Conservation (phyloP, 2,797 vertebrate genomes). For the Brachymystax lenok region DNA sequence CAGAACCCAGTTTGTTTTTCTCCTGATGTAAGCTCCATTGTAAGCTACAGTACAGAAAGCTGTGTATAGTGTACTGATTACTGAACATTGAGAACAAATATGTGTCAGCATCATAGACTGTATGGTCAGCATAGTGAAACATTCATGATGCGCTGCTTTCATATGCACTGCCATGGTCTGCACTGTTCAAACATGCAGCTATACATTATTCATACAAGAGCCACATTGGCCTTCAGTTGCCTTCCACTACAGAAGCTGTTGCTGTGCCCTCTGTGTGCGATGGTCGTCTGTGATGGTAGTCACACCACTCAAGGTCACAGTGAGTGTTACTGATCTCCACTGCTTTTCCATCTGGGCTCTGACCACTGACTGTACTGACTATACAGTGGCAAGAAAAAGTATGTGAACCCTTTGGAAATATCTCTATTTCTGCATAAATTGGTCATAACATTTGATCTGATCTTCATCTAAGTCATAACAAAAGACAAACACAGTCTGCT, state of each 20-base stretch:
- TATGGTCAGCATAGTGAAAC: background rate
- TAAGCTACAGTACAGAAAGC: background rate
- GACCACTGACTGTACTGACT: too few species aligned
- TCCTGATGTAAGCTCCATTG: background rate
- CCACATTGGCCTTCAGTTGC: constrained; percentile 46
- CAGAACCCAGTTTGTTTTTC: background rate
- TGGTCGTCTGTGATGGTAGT: constrained; percentile 21
- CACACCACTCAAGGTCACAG: constrained; percentile 60
- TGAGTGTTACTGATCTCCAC: constrained; percentile 25
- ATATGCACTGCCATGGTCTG: background rate
- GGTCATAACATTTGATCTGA: too few species aligned
- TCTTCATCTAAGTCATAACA: too few species aligned
- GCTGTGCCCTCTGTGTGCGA: background rate
- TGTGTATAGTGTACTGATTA: background rate
- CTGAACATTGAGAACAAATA: background rate
- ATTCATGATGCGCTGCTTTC: background rate
- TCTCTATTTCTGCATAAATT: too few species aligned
- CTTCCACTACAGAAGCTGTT: constrained; percentile 32
- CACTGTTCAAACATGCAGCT: constrained; percentile 38
- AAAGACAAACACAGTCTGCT: too few species aligned
- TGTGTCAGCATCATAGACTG: background rate
- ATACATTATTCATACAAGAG: constrained; percentile 51
- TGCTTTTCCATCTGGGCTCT: background rate
- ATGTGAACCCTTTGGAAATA: too few species aligned
- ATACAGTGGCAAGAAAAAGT: too few species aligned